These are phyloP conservation scores for Lacerta agilis DNA, from an alignment of 2,797 vertebrate species.

Conservation along the genomic window DNA sequence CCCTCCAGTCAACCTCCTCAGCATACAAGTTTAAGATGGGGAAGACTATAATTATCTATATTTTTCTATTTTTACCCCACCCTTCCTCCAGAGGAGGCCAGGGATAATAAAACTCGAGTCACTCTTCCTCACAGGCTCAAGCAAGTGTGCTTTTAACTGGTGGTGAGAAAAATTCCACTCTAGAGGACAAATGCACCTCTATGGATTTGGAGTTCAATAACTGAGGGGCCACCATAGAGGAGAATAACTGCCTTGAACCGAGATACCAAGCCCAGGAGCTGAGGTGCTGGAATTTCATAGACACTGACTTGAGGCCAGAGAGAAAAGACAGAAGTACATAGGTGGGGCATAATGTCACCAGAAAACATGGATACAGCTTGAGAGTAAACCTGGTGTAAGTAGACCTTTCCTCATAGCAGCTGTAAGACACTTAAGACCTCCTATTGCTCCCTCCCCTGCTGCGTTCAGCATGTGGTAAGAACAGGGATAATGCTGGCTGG, in stretches of 20 bases:
- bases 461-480: conserved; percentile 21
- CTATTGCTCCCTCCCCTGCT: conserved; percentile 18
- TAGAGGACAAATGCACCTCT: too few species aligned
- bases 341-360: not conserved
- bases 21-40: not conserved
- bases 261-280: not conserved
- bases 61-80: too few species aligned
- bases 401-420: not conserved
- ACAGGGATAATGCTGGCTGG: conserved; percentile 20
- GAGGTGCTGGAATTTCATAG: not conserved
- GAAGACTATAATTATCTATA: too few species aligned
- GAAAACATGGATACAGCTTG: not conserved
- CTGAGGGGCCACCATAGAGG: too few species aligned
- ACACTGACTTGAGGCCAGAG: not conserved
- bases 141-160: too few species aligned
- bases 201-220: too few species aligned
- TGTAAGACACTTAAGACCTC: not conserved
- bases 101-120: too few species aligned
- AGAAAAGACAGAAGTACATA: not conserved
- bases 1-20: not conserved
- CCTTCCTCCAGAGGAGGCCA: too few species aligned
- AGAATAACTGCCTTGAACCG: not conserved
- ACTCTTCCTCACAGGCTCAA: too few species aligned
- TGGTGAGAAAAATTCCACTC: too few species aligned
- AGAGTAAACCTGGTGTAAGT: not conserved